phyloP scores from a whole-genome alignment of 1,140 invertebrate genomes.

The Magallana ariakensis region DNA sequence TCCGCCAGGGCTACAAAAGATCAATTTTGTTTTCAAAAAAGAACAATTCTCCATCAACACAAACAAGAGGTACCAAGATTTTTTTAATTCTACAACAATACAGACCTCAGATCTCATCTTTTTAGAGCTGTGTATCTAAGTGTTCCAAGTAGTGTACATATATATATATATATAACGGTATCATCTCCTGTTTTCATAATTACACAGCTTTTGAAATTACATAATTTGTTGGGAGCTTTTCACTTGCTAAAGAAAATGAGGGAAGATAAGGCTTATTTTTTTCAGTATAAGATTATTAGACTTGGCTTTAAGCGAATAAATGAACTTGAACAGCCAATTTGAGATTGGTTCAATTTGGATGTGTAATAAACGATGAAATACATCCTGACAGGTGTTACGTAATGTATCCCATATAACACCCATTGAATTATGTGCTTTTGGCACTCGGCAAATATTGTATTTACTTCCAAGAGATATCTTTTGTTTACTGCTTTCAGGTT shows the following conservation, averaged over 20 bases:
- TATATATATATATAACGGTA: no score
- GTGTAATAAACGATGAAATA: background rate
- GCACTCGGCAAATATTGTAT: background rate
- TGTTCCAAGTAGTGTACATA: background rate
- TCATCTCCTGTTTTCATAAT: background rate
- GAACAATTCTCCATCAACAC: no score
- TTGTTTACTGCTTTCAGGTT: no score
- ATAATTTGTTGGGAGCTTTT: background rate
- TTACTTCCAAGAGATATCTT: background rate
- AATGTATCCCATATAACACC: background rate
- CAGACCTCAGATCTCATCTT: background rate
- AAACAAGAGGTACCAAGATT: no score
- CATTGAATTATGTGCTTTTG: background rate
- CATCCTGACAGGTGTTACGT: background rate
- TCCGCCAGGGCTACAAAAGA: no score
- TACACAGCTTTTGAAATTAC: constrained; percentile 12
- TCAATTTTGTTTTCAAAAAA: no score
- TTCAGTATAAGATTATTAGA: no score
- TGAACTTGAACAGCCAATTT: no score
- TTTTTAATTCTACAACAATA: no score
- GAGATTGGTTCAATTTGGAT: background rate
- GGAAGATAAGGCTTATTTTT: no score
- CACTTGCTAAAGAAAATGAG: no score
- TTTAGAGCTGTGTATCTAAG: background rate
- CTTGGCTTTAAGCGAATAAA: no score